Evolutionary conservation across 2,888 invertebrate species (phyloP).

Genomic region (Cremastinae sp.): DNA sequence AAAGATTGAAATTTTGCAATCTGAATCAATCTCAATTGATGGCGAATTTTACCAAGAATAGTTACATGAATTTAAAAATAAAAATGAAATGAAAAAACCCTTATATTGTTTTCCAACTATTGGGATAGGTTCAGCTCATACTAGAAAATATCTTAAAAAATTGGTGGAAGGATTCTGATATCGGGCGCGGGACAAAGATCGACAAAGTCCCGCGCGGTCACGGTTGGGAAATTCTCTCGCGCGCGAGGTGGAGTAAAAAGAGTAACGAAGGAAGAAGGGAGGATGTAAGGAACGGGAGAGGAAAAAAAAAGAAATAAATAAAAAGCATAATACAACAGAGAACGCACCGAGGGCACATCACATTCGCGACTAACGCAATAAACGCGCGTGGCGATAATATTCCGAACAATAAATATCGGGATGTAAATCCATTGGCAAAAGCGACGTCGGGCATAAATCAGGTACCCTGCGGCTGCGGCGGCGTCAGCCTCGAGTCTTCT

Average conservation of each 20-base stretch:
- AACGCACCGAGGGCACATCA: background rate
- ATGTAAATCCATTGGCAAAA: slow-evolving; percentile 80
- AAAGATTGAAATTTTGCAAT: no score
- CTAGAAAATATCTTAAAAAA: no score
- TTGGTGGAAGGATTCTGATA: slow-evolving; percentile 35
- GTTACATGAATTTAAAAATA: no score
- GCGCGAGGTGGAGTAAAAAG: background rate
- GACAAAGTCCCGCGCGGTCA: background rate
- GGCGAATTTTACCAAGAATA: no score
- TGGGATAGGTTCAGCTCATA: no score
- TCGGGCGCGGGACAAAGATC: slow-evolving; percentile 9
- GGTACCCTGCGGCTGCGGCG: slow-evolving; percentile 62
- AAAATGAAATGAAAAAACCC: no score
- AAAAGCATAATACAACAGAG: slow-evolving; percentile 1
- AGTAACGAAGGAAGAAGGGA: slow-evolving; percentile 1
- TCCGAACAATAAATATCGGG: slow-evolving; percentile 80
- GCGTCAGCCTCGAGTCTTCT: slow-evolving; percentile 55
- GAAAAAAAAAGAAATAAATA: background rate
- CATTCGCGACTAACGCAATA: slow-evolving; percentile 77
- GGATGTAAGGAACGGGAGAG: no score
- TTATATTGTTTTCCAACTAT: no score
- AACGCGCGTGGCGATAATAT: slow-evolving; percentile 78
- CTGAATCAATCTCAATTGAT: no score
- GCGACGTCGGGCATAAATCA: slow-evolving; percentile 80
- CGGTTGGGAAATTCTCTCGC: background rate